Base-by-base conservation (phyloP, 2,888 invertebrate genomes). In the Zele albiditarsus region DNA sequence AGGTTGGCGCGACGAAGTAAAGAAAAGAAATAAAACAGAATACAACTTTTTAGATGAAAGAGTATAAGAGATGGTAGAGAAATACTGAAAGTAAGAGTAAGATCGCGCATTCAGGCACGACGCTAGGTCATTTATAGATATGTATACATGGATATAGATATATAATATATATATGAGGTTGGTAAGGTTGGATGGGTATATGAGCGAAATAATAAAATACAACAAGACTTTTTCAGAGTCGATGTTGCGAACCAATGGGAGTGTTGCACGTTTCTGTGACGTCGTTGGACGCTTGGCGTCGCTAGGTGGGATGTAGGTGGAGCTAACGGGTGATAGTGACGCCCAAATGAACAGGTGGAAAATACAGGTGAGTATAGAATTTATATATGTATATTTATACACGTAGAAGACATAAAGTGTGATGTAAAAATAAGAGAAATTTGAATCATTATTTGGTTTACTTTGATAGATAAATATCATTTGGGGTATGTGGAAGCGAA, bases 291-390 rank as follows among this genome's bases (percentile, higher is more conserved):
- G 87, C 81, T 80, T 77, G 78, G 82, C 80, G 83, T 82, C 82
- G 85, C 85, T 82, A 86, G 88, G 88, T 83, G 87, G 87, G 84
- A 78, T 81, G 87, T 87, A 86, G 88, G 88, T 88, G 88, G 88
- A 87, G 88, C 86, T 79, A 53, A 53, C 84, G 78, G 78, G 67
- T 74, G 78, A 71, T 57, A 86, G 87, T 78, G 83, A 86, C 88
- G 88, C 88, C 88, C 88, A 83, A 77, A 84, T 78, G 79, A 84
- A 88, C 88, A 88, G 88, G 88, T 88, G 85, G 88, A 88, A 87
- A 86, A 82, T 85, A 83, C 87, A 88, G 88, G 87, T 87, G 83
- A 83, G 84, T 76, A 77, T 77, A 33, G 75, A 75, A 74, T 23
- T 0, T 53, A 53, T 53, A 53, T 20, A 53, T 53, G 8, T 53